Base-by-base conservation (phyloP, 2,797 vertebrate species). In the Megalops cyprinoides region DNA sequence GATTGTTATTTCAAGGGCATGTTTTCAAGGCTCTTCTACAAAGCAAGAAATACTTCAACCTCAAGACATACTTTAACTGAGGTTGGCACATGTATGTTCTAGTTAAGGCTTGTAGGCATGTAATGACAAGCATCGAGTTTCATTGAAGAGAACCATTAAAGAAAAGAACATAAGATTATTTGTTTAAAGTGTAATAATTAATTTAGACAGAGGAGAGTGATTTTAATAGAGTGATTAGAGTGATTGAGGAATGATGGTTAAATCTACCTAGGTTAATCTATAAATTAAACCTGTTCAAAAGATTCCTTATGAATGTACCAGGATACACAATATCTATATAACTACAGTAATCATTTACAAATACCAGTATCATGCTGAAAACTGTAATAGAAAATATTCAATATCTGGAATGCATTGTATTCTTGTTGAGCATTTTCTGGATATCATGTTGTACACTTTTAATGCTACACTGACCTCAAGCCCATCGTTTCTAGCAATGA, bases 21-120 rank as follows among this genome's bases (percentile, higher is more conserved):
- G 76, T 78, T 60, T 60, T 62, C 34, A 9, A 77, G 76, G 39
- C n/a, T 75, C 75, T 56, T 77, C 8, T 39, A 56, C 75, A 48
- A 78, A 65, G 37, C 58, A 28, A 78, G 37, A 74, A 74, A 69
- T 18, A 69, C 60, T 9, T 62, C 31, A 37, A 15, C 31, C 25
- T 37, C 14, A 18, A 37, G 37, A 37, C 37, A 69, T 37, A 69
- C 15, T 37, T 3, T 8, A 69, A 69, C 51, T 53, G 9, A 4
- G 46, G 10, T 48, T 48, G 48, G 15, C 2, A 53, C 51, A 53
- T 10, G 51, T 14, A 53, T 18, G 51, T 53, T 2, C 51, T 53
- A 2, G 51, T 14, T 4, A 4, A 48, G 46, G 51, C 2, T 53
- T 15, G 18, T 53, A 14, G 6, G 6, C 18, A 15, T 53, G 51